These are phyloP conservation scores for Aleadryas rufinucha DNA, from an alignment of 2,113 vertebrate species.

Conservation along the genomic window DNA sequence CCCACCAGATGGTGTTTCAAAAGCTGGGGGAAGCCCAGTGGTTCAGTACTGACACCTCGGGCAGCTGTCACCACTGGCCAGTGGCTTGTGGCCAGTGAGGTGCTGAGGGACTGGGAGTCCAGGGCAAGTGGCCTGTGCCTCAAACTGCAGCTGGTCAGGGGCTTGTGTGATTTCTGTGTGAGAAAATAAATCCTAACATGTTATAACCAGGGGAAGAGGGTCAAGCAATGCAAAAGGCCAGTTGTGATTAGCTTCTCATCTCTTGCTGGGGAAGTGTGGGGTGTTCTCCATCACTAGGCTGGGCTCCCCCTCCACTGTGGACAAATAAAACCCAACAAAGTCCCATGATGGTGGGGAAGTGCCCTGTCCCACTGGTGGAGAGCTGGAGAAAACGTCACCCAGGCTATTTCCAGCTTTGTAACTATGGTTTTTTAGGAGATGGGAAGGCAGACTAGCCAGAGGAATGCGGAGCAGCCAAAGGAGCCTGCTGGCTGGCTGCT, in stretches of 20 bases:
- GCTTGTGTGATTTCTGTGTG: background rate
- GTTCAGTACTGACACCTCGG: rapidly evolving
- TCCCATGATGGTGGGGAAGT: background rate
- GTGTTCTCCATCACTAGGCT: background rate
- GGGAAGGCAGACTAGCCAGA: background rate
- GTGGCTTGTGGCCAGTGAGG: rapidly evolving
- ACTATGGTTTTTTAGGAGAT: background rate
- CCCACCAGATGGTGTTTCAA: background rate
- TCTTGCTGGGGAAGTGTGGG: background rate
- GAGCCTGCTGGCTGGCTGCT: background rate
- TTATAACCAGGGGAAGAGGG: background rate
- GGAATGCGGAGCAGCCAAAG: background rate
- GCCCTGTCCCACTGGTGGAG: background rate
- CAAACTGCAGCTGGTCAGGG: background rate
- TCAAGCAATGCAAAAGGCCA: background rate
- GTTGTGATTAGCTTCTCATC: background rate
- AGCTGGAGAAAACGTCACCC: background rate
- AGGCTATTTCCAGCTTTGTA: background rate
- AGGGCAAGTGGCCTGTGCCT: background rate
- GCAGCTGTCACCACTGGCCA: rapidly evolving
- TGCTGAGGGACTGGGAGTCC: background rate
- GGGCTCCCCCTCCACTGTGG: background rate
- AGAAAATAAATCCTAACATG: background rate
- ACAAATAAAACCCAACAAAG: background rate
- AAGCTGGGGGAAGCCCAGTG: background rate